Evolutionary conservation across 2,888 invertebrate species (phyloP), one percentile per base, ranked within the genome.

Genomic region (Aleiodes alternator): DNA sequence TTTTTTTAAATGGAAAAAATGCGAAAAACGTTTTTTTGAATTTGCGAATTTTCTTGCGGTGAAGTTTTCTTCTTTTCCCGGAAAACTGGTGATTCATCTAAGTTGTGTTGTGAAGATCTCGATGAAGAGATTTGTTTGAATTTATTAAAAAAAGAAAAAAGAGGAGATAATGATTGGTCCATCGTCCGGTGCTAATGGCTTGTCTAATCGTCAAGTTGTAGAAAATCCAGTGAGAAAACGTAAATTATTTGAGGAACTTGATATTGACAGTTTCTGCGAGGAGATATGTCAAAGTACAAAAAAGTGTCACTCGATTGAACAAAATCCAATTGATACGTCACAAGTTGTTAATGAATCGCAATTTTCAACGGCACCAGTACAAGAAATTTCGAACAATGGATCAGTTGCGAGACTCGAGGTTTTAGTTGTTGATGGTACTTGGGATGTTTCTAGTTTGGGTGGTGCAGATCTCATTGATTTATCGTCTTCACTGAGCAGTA

Each of bases 401-500:
- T 83, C 87, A 0, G 82, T 89, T 7, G 82, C 88, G 0, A 84
- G 86, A 76, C 77, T 89, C 31, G 89, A 89, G 72, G 89, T 89
- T 0, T 81, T 89, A 12, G 86, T 89, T 4, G 89, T 89, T 9
- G 89, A 89, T 29, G 88, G 86, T 6, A 87, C 83, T 38, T 86
- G 86, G 86, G 85, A 85, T 56, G 76, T 81, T 8, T 74, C 80
- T 43, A 79, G 69, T 29, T 66, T 82, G 14, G 77, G 70, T 29
- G 72, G 76, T 11, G 31, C 80, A 9, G 78, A 80, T 74, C 77
- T 80, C 31, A 75, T 81, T 69, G 79, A 82, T 56, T 73, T 82
- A 31, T 75, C 80, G 16, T 61, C 66, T 43, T 72, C 79, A 48
- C 71, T 77, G 64, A 78, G 73, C 31, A 66, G 59, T 8, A 51